Conservation (phyloP, 2,113 vertebrate species). For the Chlorodrepanis virens region DNA sequence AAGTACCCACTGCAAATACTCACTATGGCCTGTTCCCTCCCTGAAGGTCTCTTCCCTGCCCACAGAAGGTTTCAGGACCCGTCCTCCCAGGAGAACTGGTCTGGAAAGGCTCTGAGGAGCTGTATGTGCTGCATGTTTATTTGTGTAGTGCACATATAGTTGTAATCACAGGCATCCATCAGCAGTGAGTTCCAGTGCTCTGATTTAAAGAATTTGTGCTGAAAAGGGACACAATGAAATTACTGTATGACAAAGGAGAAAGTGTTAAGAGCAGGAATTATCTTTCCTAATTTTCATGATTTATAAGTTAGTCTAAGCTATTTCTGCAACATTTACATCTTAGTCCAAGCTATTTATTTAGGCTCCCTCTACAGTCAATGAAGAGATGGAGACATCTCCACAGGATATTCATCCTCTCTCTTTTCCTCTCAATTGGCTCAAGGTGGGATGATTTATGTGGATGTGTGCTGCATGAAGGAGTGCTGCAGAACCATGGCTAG, state of each 20-base stretch:
- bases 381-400: background rate
- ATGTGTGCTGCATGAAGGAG: fast-evolving
- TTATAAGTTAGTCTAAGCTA: background rate
- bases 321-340: background rate
- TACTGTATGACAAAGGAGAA: background rate
- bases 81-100: background rate
- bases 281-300: background rate
- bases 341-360: background rate
- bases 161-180: background rate
- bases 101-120: background rate
- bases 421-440: background rate
- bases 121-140: background rate
- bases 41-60: background rate
- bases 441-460: background rate
- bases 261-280: background rate
- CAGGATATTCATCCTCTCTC: background rate
- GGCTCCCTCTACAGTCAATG: background rate
- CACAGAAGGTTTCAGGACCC: background rate
- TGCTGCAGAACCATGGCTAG: background rate
- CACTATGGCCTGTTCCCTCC: background rate
- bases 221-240: background rate
- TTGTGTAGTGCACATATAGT: background rate
- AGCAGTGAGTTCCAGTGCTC: background rate
- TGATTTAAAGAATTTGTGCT: background rate
- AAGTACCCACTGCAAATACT: background rate